These are phyloP conservation scores for Cheirogaleus major DNA, from an alignment of 2,797 vertebrate species.

Conservation along the genomic window DNA sequence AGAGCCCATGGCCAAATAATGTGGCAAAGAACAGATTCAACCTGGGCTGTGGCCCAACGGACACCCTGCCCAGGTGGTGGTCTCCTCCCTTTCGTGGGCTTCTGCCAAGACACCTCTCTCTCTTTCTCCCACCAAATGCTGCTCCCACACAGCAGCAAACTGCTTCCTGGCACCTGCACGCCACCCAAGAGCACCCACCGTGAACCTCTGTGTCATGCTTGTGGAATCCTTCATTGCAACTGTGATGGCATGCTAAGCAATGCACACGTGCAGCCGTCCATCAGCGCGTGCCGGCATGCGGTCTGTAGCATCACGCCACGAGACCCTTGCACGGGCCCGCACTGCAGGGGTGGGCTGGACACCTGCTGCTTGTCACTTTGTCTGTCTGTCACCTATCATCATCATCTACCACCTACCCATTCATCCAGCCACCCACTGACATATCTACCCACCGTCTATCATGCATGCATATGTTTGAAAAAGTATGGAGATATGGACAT, in stretches of 20 bases:
- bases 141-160: neutral
- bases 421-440: neutral
- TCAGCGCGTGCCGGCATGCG: neutral
- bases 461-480: neutral
- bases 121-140: neutral
- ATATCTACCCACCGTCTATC: neutral
- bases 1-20: neutral
- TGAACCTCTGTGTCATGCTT: neutral
- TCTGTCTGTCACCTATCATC: neutral
- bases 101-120: neutral
- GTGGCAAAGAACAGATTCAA: neutral
- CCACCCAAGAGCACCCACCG: neutral
- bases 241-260: neutral
- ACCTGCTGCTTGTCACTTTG: neutral
- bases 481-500: neutral
- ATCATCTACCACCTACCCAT: neutral
- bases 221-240: neutral
- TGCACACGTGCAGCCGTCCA: rapidly evolving
- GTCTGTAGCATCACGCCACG: too few relatives aligned
- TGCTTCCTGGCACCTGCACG: neutral
- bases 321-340: neutral
- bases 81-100: neutral
- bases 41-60: neutral
- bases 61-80: neutral
- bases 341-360: neutral